Percentiles rank a stretch among this genome's conserved stretches.
Evolutionary conservation across 2,113 vertebrate genomes (phyloP).

Genomic region (Pseudopipra pipra): DNA sequence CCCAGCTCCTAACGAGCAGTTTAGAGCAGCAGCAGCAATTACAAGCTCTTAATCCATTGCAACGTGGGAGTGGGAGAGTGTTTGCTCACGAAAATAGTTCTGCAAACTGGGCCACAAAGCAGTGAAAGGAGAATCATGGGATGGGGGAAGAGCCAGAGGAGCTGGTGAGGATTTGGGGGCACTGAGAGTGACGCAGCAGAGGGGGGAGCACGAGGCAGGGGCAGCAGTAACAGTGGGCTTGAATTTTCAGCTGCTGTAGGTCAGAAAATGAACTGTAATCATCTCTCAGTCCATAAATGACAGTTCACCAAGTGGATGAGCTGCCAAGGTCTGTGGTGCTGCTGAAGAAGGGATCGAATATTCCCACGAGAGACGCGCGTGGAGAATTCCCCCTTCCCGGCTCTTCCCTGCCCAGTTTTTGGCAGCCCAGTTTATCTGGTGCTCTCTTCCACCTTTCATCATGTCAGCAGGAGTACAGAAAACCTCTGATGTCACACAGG

Average conservation of each 20-base stretch:
- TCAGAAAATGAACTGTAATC: background rate
- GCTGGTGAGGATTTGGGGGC: background rate
- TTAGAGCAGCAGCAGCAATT: slow-evolving; percentile 10
- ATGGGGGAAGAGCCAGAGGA: background rate
- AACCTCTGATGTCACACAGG: background rate
- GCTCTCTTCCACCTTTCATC: background rate
- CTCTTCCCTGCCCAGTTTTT: background rate
- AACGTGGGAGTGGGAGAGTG: background rate
- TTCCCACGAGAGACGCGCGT: fast-evolving
- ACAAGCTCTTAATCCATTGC: slow-evolving; percentile 23
- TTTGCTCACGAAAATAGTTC: slow-evolving; percentile 1
- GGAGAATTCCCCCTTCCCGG: background rate
- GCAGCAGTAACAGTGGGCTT: background rate
- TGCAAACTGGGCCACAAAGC: slow-evolving; percentile 1
- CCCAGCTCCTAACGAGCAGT: background rate
- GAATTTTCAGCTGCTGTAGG: background rate
- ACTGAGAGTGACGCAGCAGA: too few species aligned
- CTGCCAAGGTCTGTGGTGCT: background rate
- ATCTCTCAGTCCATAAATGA: background rate
- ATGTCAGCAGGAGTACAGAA: background rate
- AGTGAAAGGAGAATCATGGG: background rate
- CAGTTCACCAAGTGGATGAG: background rate
- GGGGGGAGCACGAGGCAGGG: background rate
- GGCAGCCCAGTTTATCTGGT: background rate
- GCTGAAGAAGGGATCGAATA: background rate